Conservation (phyloP, 2,797 vertebrate species). For the Leptodactylus fallax region DNA sequence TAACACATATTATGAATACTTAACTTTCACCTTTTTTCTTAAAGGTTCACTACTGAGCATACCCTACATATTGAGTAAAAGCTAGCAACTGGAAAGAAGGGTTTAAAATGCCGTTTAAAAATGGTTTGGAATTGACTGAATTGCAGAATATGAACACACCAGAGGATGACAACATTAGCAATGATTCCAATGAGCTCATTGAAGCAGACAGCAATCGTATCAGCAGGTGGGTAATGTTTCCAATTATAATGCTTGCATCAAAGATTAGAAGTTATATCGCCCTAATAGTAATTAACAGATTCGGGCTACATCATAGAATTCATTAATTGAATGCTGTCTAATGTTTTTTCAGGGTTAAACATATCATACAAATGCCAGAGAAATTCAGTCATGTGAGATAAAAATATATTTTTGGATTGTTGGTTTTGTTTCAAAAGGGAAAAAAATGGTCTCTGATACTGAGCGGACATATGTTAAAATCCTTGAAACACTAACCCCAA, state of each 20-base stretch:
- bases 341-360: background rate
- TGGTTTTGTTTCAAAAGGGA: no score
- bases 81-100: conserved; percentile 61
- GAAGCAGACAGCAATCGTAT: conserved; percentile 80
- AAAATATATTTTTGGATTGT: no score
- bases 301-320: background rate
- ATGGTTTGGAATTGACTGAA: conserved; percentile 79
- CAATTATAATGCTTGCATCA: background rate
- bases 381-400: background rate
- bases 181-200: conserved; percentile 82
- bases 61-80: conserved; percentile 29
- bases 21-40: conserved; percentile 47
- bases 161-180: conserved; percentile 81
- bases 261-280: background rate
- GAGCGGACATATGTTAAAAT: no score
- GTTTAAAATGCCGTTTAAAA: conserved; percentile 79
- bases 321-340: no score
- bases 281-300: background rate
- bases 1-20: no score
- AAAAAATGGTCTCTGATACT: no score
- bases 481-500: no score
- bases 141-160: conserved; percentile 81
- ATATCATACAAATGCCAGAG: background rate
- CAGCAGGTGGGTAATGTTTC: conserved; percentile 80
- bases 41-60: conserved; percentile 64